Percentiles rank a stretch among this genome's conserved stretches.
These are phyloP conservation scores for Cephus nigrinus DNA, from an alignment of 2,888 invertebrate genomes.

Conservation along the genomic window DNA sequence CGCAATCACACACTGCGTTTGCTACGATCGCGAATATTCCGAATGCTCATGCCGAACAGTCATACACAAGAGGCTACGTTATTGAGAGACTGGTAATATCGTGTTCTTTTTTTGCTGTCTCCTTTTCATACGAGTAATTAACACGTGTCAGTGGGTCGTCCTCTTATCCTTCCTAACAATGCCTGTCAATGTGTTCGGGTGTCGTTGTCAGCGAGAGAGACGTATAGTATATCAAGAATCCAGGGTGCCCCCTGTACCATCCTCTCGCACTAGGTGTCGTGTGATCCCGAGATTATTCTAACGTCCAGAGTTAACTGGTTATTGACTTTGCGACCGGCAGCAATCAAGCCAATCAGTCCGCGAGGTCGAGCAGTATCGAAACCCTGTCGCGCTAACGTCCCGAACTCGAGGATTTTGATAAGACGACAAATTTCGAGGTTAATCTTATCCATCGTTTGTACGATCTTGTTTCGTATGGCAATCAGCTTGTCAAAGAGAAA, in stretches of 20 bases:
- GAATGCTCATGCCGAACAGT: neutral
- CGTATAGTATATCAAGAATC: neutral
- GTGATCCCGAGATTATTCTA: neutral
- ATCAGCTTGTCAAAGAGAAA: neutral
- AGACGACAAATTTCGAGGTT: neutral
- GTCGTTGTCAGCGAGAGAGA: neutral
- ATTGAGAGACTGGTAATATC: neutral
- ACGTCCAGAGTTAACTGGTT: constrained; percentile 50
- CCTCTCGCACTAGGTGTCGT: neutral
- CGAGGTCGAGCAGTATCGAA: constrained; percentile 51
- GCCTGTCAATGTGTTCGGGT: neutral
- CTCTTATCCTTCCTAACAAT: neutral
- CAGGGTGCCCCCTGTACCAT: neutral
- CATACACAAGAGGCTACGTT: neutral
- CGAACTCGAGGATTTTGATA: constrained; percentile 1
- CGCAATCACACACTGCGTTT: no score
- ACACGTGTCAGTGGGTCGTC: neutral
- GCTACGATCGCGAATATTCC: neutral
- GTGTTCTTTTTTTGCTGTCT: neutral
- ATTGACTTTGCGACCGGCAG: constrained; percentile 56
- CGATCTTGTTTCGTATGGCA: neutral
- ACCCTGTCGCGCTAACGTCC: constrained; percentile 28
- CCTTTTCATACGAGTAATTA: neutral
- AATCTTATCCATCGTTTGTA: neutral
- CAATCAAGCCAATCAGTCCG: constrained; percentile 60